Conservation (phyloP, 2,797 vertebrate genomes). For the Poecile montanus region DNA sequence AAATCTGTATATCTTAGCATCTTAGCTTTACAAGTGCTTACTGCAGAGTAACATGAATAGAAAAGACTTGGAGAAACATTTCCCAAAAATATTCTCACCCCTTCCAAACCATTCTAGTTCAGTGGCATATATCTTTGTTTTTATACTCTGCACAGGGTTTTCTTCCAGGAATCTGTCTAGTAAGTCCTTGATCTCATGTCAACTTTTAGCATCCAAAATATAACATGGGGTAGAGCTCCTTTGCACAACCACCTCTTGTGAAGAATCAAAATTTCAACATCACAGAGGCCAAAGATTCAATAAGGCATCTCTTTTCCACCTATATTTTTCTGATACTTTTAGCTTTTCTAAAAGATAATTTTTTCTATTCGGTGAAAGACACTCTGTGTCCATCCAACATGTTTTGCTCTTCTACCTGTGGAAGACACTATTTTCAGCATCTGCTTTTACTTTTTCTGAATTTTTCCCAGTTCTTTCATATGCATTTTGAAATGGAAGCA, state of each 20-base stretch:
- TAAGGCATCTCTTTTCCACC: background rate
- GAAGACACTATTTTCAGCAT: background rate
- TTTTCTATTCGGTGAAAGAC: background rate
- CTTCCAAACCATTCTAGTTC: background rate
- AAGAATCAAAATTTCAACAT: background rate
- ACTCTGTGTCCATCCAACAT: background rate
- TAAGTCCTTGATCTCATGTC: background rate
- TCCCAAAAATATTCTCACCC: background rate
- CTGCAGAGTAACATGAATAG: background rate
- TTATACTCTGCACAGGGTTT: background rate
- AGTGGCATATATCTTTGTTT: background rate
- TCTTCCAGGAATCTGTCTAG: background rate
- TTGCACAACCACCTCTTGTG: accelerated
- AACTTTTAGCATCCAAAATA: background rate
- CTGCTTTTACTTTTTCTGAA: background rate
- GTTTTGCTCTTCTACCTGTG: background rate
- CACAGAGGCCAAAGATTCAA: background rate
- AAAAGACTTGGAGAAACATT: background rate
- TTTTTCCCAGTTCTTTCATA: background rate
- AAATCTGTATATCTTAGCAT: background rate
- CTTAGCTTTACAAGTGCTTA: background rate
- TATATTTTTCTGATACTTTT: background rate
- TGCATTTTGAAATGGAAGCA: background rate
- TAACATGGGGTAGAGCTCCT: background rate
- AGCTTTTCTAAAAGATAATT: background rate